Conservation (phyloP, 2,888 invertebrate genomes). For the Ennomos quercinarius region DNA sequence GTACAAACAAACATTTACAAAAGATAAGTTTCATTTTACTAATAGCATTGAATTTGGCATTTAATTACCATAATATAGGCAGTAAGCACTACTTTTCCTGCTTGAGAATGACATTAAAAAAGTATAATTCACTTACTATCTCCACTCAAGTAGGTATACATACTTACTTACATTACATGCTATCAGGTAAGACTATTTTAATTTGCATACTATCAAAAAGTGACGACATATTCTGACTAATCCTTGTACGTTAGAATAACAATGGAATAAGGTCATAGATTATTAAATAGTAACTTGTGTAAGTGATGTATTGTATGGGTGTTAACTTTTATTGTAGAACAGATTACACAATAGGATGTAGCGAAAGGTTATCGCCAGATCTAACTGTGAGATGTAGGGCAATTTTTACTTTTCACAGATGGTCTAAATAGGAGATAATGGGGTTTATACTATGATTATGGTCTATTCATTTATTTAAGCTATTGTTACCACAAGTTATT, state of each 20-base stretch:
- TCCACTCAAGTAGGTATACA: too few relatives aligned
- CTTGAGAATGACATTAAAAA: conserved; percentile 11
- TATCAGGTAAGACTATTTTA: conserved; percentile 7
- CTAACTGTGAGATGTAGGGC: conserved; percentile 19
- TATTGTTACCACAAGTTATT: too few relatives aligned
- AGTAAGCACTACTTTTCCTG: conserved; percentile 1
- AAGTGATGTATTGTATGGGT: conserved; percentile 29
- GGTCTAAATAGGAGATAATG: not conserved
- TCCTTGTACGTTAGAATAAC: conserved; percentile 29
- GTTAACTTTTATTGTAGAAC: conserved; percentile 25
- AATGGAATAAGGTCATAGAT: conserved; percentile 19
- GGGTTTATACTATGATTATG: conserved; percentile 5
- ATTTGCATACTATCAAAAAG: conserved; percentile 24
- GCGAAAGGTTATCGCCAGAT: conserved; percentile 34
- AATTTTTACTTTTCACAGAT: conserved; percentile 16
- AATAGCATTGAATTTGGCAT: conserved; percentile 1
- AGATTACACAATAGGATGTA: conserved; percentile 30
- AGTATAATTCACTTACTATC: conserved; percentile 4
- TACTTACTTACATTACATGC: too few relatives aligned
- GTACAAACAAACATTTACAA: too few relatives aligned
- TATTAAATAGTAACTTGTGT: conserved; percentile 14
- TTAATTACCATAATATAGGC: too few relatives aligned
- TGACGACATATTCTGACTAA: conserved; percentile 38
- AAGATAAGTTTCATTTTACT: conserved; percentile 2
- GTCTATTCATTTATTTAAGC: too few relatives aligned